Conservation (phyloP, 30 jellyfish, hydroid and myxozoan species). For the Calvadosia cruxmelitensis region DNA sequence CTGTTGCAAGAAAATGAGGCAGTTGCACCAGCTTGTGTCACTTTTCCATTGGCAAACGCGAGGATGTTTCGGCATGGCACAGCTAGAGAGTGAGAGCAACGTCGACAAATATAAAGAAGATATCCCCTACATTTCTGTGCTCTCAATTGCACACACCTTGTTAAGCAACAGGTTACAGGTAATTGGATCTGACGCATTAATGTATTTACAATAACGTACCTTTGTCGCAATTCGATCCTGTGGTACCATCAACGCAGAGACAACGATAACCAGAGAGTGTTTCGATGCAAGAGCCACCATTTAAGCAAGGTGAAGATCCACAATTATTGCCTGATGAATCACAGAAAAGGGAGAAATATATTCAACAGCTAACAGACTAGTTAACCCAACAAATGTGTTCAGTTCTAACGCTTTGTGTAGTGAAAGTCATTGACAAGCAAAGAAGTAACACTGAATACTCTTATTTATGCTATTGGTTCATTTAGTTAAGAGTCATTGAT, state of each 20-base stretch:
- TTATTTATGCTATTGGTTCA: too few relatives aligned
- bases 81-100: too few relatives aligned
- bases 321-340: conserved; percentile 17
- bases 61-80: conserved; percentile 41
- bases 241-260: conserved; percentile 63
- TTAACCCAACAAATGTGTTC: too few relatives aligned
- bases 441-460: too few relatives aligned
- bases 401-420: too few relatives aligned
- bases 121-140: background rate
- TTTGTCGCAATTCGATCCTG: conserved; percentile 55
- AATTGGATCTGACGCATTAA: too few relatives aligned
- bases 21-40: conserved; percentile 15
- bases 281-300: conserved; percentile 73
- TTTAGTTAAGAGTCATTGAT: too few relatives aligned
- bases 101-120: background rate
- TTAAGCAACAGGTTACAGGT: background rate
- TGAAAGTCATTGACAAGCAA: too few relatives aligned
- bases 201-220: conserved; percentile 18
- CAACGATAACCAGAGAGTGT: conserved; percentile 57
- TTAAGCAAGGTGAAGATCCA: conserved; percentile 35
- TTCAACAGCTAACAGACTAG: too few relatives aligned
- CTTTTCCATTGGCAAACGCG: conserved; percentile 65
- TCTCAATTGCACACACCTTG: background rate
- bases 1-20: conserved; percentile 54
- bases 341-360: too few relatives aligned